Evolutionary conservation across 2,888 invertebrate species (phyloP), one percentile per base, ranked within the genome.

Genomic region (Rhimphoctona megacephalus): DNA sequence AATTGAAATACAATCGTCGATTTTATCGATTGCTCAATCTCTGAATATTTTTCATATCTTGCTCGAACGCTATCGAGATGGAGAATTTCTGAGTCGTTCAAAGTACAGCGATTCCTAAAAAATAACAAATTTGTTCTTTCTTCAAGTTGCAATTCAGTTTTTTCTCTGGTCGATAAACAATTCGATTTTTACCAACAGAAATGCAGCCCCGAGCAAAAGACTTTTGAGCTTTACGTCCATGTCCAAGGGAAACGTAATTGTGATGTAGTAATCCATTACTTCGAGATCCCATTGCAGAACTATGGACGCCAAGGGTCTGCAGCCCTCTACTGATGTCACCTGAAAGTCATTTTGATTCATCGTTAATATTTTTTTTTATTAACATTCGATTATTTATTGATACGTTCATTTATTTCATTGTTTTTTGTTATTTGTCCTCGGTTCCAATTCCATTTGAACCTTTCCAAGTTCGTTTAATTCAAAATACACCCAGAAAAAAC

Each of bases 161-260:
- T 30, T 25, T 30, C 30, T 30, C 17, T 30, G 1, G 61, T 30
- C 1, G 39, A 30, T 14, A 33, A 39, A 49, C 1, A 14, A 5
- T 9, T 3, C 52, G 69, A 76, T 39, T 93, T 94, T 95, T 95
- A 98, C 98, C 96, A 98, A 95, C 83, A 98, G 95, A 94, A 98
- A 98, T 0, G 97, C 96, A 70, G 98, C 96, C 7, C 97, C 98
- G 39, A 98, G 93, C 78, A 98, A 95, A 4, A 98, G 94, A 0
- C 98, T 97, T 92, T 98, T 98, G 81, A 97, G 96, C 90, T 96
- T 97, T 1, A 97, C 96, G 91, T 97, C 97, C 30, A 96, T 95
- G 72, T 97, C 96, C 0, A 95, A 92, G 0, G 98, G 97, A 92
- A 98, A 97, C 73, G 96, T 96, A 61, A 98, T 94, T 74, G 96